These are phyloP conservation scores for Drosophila diplacantha DNA, from an alignment of 2,888 invertebrate species.

Conservation along the genomic window DNA sequence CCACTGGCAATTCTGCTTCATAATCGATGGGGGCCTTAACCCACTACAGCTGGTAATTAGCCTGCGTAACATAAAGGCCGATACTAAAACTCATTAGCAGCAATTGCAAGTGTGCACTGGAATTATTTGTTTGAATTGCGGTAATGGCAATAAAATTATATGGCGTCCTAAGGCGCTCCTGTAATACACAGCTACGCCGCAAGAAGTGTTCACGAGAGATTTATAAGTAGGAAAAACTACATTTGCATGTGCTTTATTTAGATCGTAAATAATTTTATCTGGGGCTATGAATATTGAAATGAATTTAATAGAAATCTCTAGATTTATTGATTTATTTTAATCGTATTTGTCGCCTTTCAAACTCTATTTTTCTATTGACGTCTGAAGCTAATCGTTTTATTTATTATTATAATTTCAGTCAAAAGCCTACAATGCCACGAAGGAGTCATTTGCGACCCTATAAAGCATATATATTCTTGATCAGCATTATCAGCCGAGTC, in stretches of 20 bases:
- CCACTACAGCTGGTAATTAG: slow-evolving; percentile 57
- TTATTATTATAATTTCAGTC: background rate
- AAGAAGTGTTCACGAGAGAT: background rate
- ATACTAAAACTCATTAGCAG: slow-evolving; percentile 55
- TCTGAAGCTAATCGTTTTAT: background rate
- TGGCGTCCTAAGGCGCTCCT: slow-evolving; percentile 2
- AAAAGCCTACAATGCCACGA: no score
- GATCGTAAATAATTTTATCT: background rate
- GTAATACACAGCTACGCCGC: slow-evolving; percentile 10
- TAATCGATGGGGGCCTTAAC: slow-evolving; percentile 24
- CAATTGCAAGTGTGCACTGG: slow-evolving; percentile 43
- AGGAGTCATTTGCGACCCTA: no score
- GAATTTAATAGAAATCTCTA: background rate
- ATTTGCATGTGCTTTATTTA: background rate
- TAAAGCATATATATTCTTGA: no score
- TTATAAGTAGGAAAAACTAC: background rate
- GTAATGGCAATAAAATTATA: slow-evolving; percentile 18
- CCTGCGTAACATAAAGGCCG: slow-evolving; percentile 41
- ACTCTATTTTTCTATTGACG: background rate
- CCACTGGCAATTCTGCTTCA: slow-evolving; percentile 22
- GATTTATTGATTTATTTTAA: background rate
- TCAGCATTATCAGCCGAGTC: no score
- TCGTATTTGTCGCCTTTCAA: background rate
- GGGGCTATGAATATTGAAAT: background rate
- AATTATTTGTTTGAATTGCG: slow-evolving; percentile 16